Percentiles rank a stretch among this genome's conserved stretches.
Evolutionary conservation across 2,113 vertebrate species (phyloP).

Genomic region (Trematocara marginatum): DNA sequence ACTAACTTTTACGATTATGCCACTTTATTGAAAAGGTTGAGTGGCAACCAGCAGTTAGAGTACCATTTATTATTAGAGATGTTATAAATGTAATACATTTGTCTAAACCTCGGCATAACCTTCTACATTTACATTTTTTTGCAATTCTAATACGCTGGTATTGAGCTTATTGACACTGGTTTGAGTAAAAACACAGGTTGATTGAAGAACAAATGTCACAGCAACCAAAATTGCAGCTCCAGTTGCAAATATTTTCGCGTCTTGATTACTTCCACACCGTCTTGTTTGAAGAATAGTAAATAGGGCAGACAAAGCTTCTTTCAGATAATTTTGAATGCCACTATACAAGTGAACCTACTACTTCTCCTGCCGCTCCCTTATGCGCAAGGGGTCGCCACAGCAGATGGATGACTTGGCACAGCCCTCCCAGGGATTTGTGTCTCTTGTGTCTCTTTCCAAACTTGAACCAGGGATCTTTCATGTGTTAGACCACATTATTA

Average conservation of each 20-base stretch:
- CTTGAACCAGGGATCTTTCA: background rate
- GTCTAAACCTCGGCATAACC: background rate
- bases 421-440: background rate
- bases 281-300: background rate
- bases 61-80: background rate
- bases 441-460: background rate
- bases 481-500: background rate
- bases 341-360: background rate
- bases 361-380: background rate
- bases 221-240: background rate
- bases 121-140: background rate
- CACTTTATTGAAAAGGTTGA: background rate
- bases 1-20: background rate
- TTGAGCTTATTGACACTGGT: background rate
- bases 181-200: background rate
- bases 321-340: background rate
- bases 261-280: background rate
- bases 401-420: background rate
- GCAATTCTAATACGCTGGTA: background rate
- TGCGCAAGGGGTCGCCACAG: background rate
- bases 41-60: background rate
- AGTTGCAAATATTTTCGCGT: background rate
- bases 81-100: background rate
- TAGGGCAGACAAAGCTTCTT: background rate
- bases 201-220: background rate